These are phyloP conservation scores for Agrotis exclamationis DNA, from an alignment of 2,888 invertebrate genomes.

Conservation along the genomic window DNA sequence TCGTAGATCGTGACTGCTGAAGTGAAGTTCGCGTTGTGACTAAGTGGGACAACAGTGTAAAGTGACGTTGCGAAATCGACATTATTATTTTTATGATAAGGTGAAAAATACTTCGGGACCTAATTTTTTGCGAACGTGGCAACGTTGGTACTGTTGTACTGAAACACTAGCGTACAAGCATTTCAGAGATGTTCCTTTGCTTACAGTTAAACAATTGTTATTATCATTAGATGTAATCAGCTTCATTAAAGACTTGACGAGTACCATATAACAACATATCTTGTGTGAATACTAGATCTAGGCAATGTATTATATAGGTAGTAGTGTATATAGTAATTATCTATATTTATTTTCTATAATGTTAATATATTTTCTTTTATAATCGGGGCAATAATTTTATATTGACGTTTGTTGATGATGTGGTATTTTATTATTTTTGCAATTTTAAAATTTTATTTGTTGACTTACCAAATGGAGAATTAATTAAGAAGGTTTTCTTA, in stretches of 20 bases:
- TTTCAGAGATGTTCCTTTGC: constrained; percentile 83
- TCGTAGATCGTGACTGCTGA: constrained; percentile 65
- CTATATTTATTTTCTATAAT: constrained; percentile 73
- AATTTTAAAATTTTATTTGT: constrained; percentile 80
- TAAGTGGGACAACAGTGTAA: constrained; percentile 48
- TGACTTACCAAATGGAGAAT: constrained; percentile 57
- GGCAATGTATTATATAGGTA: constrained; percentile 87
- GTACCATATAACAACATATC: constrained; percentile 87
- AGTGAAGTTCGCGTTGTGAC: constrained; percentile 68
- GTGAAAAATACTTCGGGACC: constrained; percentile 45
- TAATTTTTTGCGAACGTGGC: constrained; percentile 33
- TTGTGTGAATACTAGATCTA: constrained; percentile 87
- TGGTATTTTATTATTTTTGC: constrained; percentile 81
- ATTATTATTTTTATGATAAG: constrained; percentile 31
- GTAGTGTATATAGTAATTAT: constrained; percentile 84
- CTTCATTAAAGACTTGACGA: constrained; percentile 87
- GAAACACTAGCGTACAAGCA: constrained; percentile 64
- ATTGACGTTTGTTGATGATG: constrained; percentile 81
- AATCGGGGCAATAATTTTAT: constrained; percentile 86
- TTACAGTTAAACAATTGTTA: constrained; percentile 74
- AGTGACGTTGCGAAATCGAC: constrained; percentile 18
- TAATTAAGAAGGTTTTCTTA: not conserved
- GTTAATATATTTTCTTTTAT: constrained; percentile 62
- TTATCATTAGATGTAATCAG: constrained; percentile 82
- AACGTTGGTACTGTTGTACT: constrained; percentile 47